Evolutionary conservation across 2,888 invertebrate species (phyloP), one percentile per base, ranked within the genome.

Genomic region (Encarsia formosa): DNA sequence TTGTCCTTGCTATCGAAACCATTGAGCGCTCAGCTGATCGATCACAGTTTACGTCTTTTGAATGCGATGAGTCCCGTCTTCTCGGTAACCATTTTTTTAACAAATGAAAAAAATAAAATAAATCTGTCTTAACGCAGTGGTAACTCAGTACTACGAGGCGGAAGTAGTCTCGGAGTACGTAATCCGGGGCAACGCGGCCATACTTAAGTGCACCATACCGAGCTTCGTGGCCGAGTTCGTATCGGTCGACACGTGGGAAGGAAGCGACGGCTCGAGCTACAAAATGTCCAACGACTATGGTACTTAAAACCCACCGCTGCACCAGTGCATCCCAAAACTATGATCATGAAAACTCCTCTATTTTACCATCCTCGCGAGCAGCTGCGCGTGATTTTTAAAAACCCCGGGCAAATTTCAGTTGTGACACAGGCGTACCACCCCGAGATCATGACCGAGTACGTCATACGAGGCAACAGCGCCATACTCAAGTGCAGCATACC

Each of bases 171-270:
- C 90, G 51, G 91, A 92, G 74, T 91, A 91, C 76, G 91, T 91
- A 44, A 91, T 91, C 64, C 82, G 86, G 63, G 91, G 91, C 58
- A 92, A 92, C 72, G 86, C 89, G 20, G 91, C 91, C 22, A 87
- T 91, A 50, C 76, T 92, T 50, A 91, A 91, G 76, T 92, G 91
- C 75, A 89, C 87, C 67, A 91, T 92, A 66, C 91, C 92, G 29
- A 89, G 89, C 60, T 92, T 91, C 75, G 89, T 91, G 55, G 87
- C 90, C 50, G 93, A 94, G 79, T 94, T 92, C 76, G 89, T 95
- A 42, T 84, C 85, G 71, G 92, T 95, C 43, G 87, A 88, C 70
- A 85, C 88, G 59, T 92, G 91, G 91, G 71, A 78, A 56, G 80
- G 79, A 60, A 78, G 79, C 60, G 81, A 81, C 60, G 83, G 81